Conservation (phyloP, 92 coral and sea anemone genomes). For the Metridium senile region DNA sequence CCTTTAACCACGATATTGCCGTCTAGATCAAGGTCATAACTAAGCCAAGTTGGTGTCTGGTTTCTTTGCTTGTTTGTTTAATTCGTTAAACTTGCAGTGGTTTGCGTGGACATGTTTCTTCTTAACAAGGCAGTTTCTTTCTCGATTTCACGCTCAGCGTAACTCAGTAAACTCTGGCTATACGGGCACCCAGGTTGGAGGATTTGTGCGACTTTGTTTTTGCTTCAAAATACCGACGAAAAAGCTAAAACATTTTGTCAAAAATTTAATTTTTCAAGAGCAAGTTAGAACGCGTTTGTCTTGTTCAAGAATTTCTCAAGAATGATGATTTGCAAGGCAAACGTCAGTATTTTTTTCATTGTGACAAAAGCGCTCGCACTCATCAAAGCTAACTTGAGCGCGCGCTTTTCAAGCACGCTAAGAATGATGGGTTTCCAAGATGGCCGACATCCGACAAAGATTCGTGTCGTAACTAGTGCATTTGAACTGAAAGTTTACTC, state of each 20-base stretch:
- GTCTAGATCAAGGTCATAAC: constrained; percentile 2
- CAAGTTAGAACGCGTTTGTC: background rate
- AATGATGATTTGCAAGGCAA: background rate
- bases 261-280: background rate
- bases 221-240: constrained; percentile 2
- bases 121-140: constrained; percentile 10
- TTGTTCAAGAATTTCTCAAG: constrained; percentile 10
- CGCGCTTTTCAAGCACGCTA: background rate
- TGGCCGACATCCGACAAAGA: background rate
- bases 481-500: too few relatives aligned
- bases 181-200: background rate
- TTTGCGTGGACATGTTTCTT: constrained; percentile 9
- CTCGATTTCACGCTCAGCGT: constrained; percentile 1
- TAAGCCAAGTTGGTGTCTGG: constrained; percentile 8
- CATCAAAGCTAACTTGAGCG: background rate
- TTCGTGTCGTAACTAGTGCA: too few relatives aligned
- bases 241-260: background rate
- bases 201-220: constrained; percentile 24
- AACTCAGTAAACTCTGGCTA: background rate
- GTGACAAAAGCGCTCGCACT: constrained; percentile 4
- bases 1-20: constrained; percentile 11
- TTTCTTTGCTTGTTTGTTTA: background rate
- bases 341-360: constrained; percentile 1
- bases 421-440: constrained; percentile 5
- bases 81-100: background rate